Percentiles rank a stretch among this genome's conserved stretches.
phyloP scores from a whole-genome alignment of 2,888 invertebrate genomes.

The Atrina japonica region DNA sequence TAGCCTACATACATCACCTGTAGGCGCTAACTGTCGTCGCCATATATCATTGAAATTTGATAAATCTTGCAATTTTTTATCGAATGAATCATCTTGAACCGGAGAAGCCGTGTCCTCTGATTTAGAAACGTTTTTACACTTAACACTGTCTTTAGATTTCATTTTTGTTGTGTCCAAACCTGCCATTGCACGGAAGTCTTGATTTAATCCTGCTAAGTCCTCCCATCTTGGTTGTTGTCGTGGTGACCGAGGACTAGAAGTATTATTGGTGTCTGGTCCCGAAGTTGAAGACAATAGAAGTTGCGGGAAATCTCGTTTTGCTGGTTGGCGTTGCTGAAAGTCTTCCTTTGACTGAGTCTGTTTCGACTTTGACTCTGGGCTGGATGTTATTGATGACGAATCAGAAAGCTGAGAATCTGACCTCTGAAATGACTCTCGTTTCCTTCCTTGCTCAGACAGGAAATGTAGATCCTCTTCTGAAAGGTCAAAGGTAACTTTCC shows the following conservation, averaged over 20 bases:
- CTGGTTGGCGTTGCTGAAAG: slow-evolving; percentile 1
- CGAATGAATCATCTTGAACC: slow-evolving; percentile 25
- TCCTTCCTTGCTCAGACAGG: slow-evolving; percentile 38
- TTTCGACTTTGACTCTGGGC: slow-evolving; percentile 23
- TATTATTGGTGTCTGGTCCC: slow-evolving; percentile 13
- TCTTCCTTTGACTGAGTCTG: slow-evolving; percentile 2
- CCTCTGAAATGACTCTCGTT: slow-evolving; percentile 16
- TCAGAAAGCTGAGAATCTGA: slow-evolving; percentile 21
- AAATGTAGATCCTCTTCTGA: slow-evolving; percentile 46
- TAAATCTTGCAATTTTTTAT: slow-evolving; percentile 49
- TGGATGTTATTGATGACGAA: slow-evolving; percentile 29
- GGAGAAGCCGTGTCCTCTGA: background rate
- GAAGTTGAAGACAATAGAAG: slow-evolving; percentile 18
- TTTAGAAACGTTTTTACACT: background rate
- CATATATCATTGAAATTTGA: slow-evolving; percentile 62
- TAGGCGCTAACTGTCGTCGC: slow-evolving; percentile 60
- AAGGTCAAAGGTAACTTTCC: slow-evolving; percentile 36
- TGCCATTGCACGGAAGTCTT: slow-evolving; percentile 57
- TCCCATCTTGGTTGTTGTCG: slow-evolving; percentile 64
- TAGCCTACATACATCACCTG: slow-evolving; percentile 59
- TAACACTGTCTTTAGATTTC: slow-evolving; percentile 7
- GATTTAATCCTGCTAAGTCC: slow-evolving; percentile 63
- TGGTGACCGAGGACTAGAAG: slow-evolving; percentile 61
- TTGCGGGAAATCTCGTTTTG: slow-evolving; percentile 33
- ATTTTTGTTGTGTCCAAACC: slow-evolving; percentile 12